A percentile compares a stretch with the other conserved stretches of the same genome.
Conservation (phyloP, 2,888 invertebrate genomes). For the Eupeodes latifasciatus region DNA sequence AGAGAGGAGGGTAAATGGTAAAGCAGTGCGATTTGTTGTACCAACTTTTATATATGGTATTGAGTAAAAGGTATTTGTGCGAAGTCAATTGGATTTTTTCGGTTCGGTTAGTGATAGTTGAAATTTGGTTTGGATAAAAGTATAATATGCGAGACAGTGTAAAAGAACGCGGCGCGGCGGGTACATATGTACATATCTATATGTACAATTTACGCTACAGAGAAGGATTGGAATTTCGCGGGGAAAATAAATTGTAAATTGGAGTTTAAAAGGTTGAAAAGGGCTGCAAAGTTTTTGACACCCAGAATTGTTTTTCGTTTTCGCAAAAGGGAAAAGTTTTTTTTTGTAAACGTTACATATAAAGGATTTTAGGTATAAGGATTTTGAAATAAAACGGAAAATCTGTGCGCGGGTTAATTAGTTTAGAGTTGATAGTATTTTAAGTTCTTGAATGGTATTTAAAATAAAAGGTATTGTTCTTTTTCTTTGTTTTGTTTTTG, state of each 20-base stretch:
- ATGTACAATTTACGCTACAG: too few relatives aligned
- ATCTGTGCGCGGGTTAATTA: constrained; percentile 6
- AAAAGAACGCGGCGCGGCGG: not conserved
- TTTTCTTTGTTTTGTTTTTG: not conserved
- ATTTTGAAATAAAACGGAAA: not conserved
- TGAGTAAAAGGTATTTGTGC: constrained; percentile 50
- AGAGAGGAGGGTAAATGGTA: too few relatives aligned
- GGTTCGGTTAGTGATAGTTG: constrained; percentile 69
- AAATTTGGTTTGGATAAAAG: constrained; percentile 42
- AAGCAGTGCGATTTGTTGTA: too few relatives aligned
- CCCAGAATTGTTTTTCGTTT: not conserved
- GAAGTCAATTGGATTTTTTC: constrained; percentile 72
- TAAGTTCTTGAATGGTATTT: constrained; percentile 7
- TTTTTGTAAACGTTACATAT: too few relatives aligned
- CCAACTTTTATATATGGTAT: not conserved
- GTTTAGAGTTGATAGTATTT: constrained; percentile 9
- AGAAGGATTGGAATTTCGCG: not conserved
- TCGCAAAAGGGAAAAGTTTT: constrained; percentile 7
- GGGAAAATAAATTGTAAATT: not conserved
- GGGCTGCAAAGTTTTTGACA: constrained; percentile 43
- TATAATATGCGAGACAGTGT: not conserved
- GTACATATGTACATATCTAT: too few relatives aligned
- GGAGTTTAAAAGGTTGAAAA: constrained; percentile 34
- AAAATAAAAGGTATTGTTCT: not conserved
- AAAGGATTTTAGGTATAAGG: too few relatives aligned